Evolutionary conservation across 2,888 invertebrate species (phyloP), one percentile per base, ranked within the genome.

Genomic region (Adela reaumurella): DNA sequence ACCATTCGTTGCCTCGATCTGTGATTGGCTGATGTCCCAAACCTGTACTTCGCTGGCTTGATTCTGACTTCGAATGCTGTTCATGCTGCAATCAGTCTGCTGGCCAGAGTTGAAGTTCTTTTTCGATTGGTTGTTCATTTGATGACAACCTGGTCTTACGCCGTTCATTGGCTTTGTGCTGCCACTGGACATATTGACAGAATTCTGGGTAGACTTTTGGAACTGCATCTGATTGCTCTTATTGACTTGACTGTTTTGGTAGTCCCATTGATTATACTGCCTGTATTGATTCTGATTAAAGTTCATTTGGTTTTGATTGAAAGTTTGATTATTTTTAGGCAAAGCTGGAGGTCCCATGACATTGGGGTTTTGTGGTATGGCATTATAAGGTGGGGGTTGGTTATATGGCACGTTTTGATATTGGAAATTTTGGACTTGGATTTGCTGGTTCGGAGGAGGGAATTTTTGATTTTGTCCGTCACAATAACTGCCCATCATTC

Each of bases 1-100:
- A 5, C 73, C 74, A 52, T 78, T 80, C 1, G 66, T 66, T 1
- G 79, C 77, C 59, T 78, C 79, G 54, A 74, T 74, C 56, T 80
- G 80, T 0, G 86, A 86, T 58, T 87, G 87, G 45, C 85, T 86
- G 52, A 87, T 86, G 54, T 86, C 86, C 67, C 85, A 81, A 50
- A 87, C 87, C 62, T 87, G 87, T 1, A 87, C 85, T 50, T 87
- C 87, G 19, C 80, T 79, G 1, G 74, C 61, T 5, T 57, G 52
- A 17, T 70, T 71, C 53, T 78, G 81, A 55, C 82, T 79, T 45
- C 81, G 72, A 50, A 81, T 72, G 50, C 76, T 74, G 48, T 74
- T 74, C 71, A 80, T 81, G 53, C 78, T 79, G 46, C 80, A 81
- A 47, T 77, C 81, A 51, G 83, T 82, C 50, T 81, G 81, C 46